Percentiles rank a stretch among this genome's conserved stretches.
These are phyloP conservation scores for Danionella cerebrum DNA, from an alignment of 2,113 vertebrate species.

Conservation along the genomic window DNA sequence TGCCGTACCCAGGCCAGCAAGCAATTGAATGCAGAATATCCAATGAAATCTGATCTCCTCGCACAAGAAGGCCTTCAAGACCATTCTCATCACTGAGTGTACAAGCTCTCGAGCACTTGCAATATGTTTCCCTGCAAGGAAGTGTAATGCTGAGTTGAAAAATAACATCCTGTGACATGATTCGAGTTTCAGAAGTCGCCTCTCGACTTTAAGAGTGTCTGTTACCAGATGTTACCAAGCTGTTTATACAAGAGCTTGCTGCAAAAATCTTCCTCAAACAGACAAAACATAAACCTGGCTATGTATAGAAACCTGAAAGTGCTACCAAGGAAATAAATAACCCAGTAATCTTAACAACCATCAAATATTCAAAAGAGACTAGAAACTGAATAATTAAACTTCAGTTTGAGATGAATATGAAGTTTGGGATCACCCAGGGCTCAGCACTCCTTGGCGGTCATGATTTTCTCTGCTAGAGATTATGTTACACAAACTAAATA, in stretches of 20 bases:
- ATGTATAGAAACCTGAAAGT: too few species aligned
- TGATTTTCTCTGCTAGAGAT: neutral
- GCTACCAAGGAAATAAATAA: neutral
- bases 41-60: neutral
- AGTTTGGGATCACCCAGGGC: neutral
- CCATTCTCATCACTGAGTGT: constrained; percentile 1
- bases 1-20: neutral
- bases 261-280: neutral
- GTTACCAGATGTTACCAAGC: neutral
- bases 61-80: neutral
- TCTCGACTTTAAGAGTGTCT: neutral
- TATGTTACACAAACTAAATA: neutral
- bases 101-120: neutral
- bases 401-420: neutral
- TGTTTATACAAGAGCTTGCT: neutral
- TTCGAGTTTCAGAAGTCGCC: neutral
- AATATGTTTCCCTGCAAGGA: neutral
- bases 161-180: neutral
- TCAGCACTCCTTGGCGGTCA: neutral
- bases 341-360: neutral
- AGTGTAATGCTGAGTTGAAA: neutral
- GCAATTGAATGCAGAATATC: neutral
- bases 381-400: neutral
- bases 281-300: neutral
- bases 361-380: neutral